phyloP scores from a whole-genome alignment of 2,113 vertebrate genomes.

The Malurus cyaneus region DNA sequence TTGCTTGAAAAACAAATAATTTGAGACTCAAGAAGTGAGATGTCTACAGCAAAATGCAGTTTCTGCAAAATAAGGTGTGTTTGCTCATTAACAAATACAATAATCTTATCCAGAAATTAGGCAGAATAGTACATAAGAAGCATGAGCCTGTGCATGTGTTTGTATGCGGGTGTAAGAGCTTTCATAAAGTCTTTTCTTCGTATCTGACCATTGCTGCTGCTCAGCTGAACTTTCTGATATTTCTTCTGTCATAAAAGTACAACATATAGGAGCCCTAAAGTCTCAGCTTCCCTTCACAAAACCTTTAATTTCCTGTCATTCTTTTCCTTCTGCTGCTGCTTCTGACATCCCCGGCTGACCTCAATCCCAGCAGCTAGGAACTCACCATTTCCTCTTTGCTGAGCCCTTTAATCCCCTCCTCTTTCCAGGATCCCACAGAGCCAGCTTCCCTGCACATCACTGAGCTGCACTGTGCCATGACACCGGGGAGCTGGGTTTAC shows the following conservation, averaged over 20 bases:
- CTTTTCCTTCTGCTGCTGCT: background rate
- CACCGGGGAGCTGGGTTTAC: background rate
- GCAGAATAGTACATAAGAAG: background rate
- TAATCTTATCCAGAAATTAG: background rate
- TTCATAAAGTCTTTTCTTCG: background rate
- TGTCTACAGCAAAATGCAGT: background rate
- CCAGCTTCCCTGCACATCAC: background rate
- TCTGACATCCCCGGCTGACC: background rate
- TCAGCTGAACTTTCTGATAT: background rate
- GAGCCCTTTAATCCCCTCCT: background rate
- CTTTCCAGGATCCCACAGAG: background rate
- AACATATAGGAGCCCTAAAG: background rate
- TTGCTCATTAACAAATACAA: background rate
- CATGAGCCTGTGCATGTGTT: background rate
- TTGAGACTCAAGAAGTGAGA: background rate
- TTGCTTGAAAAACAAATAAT: conserved; percentile 5
- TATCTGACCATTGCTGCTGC: background rate
- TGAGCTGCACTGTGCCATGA: background rate
- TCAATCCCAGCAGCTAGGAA: background rate
- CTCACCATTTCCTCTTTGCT: background rate
- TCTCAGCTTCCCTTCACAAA: background rate
- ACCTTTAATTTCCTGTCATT: background rate
- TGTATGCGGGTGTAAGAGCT: background rate
- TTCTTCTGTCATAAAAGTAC: background rate
- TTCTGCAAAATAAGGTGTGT: background rate